phyloP scores from a whole-genome alignment of 2,888 invertebrate genomes.

The Eristalis intricaria region DNA sequence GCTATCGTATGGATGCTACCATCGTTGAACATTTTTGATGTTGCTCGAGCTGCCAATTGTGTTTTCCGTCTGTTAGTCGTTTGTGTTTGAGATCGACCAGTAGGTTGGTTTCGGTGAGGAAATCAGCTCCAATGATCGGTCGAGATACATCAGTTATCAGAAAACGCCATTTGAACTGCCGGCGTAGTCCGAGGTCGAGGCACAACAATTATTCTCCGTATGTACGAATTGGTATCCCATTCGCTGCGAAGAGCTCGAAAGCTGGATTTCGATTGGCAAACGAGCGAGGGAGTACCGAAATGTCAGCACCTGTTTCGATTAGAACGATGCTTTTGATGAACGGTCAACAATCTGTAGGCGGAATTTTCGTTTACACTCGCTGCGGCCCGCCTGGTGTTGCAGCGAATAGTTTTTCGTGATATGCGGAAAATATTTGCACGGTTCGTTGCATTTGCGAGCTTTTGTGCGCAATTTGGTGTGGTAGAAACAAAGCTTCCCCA shows the following conservation, averaged over 20 bases:
- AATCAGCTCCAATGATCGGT: not conserved
- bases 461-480: no score
- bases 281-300: not conserved
- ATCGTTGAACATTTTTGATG: not conserved
- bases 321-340: constrained; percentile 3
- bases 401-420: no score
- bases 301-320: not conserved
- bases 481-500: no score
- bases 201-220: not conserved
- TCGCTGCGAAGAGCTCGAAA: no score
- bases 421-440: no score
- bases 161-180: not conserved
- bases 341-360: no score
- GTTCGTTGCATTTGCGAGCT: no score
- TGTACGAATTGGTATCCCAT: not conserved
- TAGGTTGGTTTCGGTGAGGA: not conserved
- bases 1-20: constrained; percentile 4
- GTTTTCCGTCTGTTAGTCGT: not conserved
- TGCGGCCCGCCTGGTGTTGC: no score
- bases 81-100: not conserved
- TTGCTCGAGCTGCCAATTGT: not conserved
- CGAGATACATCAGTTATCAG: not conserved
- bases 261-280: not conserved
- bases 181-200: not conserved
- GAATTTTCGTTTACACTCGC: no score